Evolutionary conservation across 2,113 vertebrate genomes (phyloP), one percentile per base, ranked within the genome.

Genomic region (Istiophorus platypterus): DNA sequence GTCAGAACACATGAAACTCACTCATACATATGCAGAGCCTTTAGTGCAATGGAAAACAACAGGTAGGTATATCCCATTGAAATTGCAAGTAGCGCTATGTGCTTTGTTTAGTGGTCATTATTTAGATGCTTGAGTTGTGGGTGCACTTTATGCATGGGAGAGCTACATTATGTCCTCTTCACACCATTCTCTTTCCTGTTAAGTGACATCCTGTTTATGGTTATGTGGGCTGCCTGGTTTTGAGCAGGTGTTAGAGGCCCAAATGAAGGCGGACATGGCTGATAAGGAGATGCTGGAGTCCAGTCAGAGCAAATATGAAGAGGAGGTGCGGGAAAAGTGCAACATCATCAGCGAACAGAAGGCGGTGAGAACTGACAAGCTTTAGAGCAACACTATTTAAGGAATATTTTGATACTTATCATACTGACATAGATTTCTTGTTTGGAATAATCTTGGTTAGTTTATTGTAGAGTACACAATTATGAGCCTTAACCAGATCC

Each of bases 221-320:
- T 83, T 89, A 77, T 91, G 84, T 92, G 89, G 90, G 85, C 69
- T 86, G 81, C 84, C 74, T 86, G 84, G 88, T 81, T 68, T 80
- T 88, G 88, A 84, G 49, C 89, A 99, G 98, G 96, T 97, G 70
- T 89, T 99, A 92, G 98, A 99, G 95, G 95, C 94, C 92, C 97
- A 99, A 91, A 98, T 99, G 96, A 99, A 99, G 95, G 98, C 96
- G 86, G 98, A 99, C 92, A 93, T 99, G 93, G 96, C 97, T 0
- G 97, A 99, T 83, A 99, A 99, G 89, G 98, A 99, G 85, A 95
- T 96, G 58, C 95, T 99, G 85, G 97, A 99, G 93, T 96, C 95
- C 78, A 95, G 97, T 93, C 97, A 98, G 92, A 95, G 95, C 92
- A 96, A 96, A 82, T 97, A 97, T 77, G 98, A 99, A 84, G 98